A percentile compares a stretch with the other conserved stretches of the same genome.
Conservation (phyloP, 2,888 invertebrate species). For the Troides aeacus region DNA sequence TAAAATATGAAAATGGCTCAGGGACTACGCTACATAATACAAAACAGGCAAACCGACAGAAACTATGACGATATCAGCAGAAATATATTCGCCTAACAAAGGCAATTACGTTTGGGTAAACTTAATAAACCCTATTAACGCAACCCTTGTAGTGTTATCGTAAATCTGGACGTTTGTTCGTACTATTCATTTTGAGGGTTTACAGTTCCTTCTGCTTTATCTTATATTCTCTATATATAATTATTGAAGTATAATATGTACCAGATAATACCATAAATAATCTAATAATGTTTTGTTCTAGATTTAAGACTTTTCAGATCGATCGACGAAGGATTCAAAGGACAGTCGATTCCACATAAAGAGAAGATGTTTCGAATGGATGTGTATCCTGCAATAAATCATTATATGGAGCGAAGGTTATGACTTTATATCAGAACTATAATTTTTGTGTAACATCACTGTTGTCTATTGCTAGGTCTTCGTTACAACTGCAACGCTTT, state of each 20-base stretch:
- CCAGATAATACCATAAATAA: too few species aligned
- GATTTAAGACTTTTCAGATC: too few species aligned
- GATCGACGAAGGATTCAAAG: too few species aligned
- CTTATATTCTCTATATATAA: neutral
- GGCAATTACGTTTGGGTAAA: slow-evolving; percentile 25
- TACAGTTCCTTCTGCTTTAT: neutral
- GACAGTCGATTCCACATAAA: too few species aligned
- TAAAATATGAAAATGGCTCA: slow-evolving; percentile 9
- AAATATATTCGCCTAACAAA: slow-evolving; percentile 24
- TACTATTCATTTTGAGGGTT: slow-evolving; percentile 10
- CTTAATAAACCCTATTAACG: slow-evolving; percentile 23
- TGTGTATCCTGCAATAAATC: too few species aligned
- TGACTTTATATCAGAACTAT: too few species aligned
- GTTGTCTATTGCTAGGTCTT: too few species aligned
- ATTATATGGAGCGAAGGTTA: too few species aligned
- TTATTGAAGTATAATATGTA: neutral
- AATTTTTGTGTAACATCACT: too few species aligned
- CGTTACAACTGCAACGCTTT: too few species aligned
- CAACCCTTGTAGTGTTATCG: slow-evolving; percentile 18
- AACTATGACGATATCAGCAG: slow-evolving; percentile 22
- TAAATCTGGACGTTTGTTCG: slow-evolving; percentile 19
- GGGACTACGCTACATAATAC: neutral
- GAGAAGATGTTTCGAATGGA: too few species aligned
- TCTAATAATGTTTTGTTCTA: too few species aligned
- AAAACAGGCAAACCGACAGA: slow-evolving; percentile 16